Evolutionary conservation across 1,140 invertebrate genomes (phyloP).

Genomic region (Heliconius nattereri): DNA sequence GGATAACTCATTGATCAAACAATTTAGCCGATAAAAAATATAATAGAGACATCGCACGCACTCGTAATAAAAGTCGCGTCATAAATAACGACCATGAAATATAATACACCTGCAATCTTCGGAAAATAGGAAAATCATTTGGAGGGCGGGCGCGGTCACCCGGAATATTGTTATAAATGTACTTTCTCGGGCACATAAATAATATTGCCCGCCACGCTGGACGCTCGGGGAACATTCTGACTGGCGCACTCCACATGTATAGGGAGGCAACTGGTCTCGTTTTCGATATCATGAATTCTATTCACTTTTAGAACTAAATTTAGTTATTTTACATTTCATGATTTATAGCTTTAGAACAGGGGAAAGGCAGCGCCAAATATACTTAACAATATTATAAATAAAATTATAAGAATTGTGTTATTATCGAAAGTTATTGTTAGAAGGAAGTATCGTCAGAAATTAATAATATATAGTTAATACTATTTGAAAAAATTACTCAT

Average conservation of each 20-base stretch:
- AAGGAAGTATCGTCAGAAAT: no score
- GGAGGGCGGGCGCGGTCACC: slow-evolving; percentile 76
- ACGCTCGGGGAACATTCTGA: slow-evolving; percentile 49
- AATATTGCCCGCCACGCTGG: slow-evolving; percentile 71
- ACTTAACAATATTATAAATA: neutral
- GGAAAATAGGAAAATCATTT: slow-evolving; percentile 80
- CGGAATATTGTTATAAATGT: slow-evolving; percentile 81
- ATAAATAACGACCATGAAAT: slow-evolving; percentile 81
- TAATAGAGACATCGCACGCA: slow-evolving; percentile 80
- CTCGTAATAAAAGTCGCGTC: slow-evolving; percentile 79
- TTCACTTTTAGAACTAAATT: neutral
- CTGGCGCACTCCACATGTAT: slow-evolving; percentile 32
- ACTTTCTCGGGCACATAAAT: slow-evolving; percentile 76
- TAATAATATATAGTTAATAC: neutral
- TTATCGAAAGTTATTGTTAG: neutral
- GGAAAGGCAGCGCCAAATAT: no score
- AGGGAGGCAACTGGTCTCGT: slow-evolving; percentile 32
- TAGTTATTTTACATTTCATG: neutral
- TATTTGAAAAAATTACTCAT: neutral
- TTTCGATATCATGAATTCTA: neutral
- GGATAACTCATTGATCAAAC: slow-evolving; percentile 65
- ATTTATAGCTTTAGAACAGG: no score
- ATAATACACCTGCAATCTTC: slow-evolving; percentile 81
- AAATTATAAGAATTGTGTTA: neutral
- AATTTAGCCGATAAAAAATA: slow-evolving; percentile 74